Percentiles rank a stretch among this genome's conserved stretches.
Conservation (phyloP, 2,113 vertebrate species). For the Oriolus oriolus region DNA sequence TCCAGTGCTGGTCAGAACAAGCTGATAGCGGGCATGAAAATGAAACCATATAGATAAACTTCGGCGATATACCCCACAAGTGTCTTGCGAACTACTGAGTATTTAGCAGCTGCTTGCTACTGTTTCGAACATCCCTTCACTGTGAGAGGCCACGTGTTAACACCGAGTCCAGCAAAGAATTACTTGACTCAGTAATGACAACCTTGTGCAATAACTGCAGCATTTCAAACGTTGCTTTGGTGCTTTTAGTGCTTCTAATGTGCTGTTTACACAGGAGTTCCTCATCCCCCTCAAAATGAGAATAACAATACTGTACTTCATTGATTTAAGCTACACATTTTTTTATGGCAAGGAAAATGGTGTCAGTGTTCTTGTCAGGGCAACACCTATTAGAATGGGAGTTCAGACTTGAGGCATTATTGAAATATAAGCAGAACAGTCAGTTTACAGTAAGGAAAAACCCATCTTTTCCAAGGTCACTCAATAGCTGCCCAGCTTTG, state of each 20-base stretch:
- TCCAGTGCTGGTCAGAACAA: not conserved
- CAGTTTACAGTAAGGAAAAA: not conserved
- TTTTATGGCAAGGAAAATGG: not conserved
- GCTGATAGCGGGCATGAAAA: not conserved
- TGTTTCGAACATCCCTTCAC: not conserved
- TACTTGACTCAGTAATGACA: not conserved
- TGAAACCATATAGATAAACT: not conserved
- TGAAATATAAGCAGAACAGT: not conserved
- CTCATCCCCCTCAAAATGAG: not conserved
- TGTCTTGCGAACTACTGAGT: not conserved
- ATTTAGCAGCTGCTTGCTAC: not conserved
- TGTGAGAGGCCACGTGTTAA: not conserved
- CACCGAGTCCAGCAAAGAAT: not conserved
- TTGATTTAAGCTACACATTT: not conserved
- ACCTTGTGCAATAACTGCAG: not conserved
- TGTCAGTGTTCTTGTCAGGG: not conserved
- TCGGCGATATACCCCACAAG: not conserved
- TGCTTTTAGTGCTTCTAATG: not conserved
- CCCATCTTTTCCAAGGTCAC: not conserved
- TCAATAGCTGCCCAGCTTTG: not conserved
- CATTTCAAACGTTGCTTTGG: not conserved
- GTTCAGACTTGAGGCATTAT: not conserved
- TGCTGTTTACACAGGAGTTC: not conserved
- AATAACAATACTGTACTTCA: not conserved
- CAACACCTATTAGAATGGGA: not conserved